Conservation (phyloP, 2,888 invertebrate species). For the Acleris cristana region DNA sequence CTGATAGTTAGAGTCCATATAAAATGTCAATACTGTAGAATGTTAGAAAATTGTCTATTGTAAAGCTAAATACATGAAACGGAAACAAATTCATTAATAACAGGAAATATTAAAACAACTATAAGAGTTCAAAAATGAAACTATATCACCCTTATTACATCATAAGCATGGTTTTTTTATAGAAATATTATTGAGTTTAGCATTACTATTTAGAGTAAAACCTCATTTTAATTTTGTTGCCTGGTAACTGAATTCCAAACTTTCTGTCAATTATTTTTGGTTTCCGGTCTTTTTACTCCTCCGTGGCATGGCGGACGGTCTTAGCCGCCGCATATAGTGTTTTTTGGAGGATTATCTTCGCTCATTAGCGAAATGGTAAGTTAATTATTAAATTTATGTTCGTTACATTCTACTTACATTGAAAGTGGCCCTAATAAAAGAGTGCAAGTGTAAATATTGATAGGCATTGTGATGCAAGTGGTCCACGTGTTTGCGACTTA, state of each 20-base stretch:
- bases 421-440: constrained; percentile 47
- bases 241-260: constrained; percentile 62
- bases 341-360: constrained; percentile 77
- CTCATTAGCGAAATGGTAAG: constrained; percentile 81
- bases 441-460: constrained; percentile 54
- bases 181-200: neutral
- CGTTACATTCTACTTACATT: constrained; percentile 35
- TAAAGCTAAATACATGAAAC: constrained; percentile 32
- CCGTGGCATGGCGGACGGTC: constrained; percentile 84
- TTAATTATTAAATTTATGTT: constrained; percentile 51
- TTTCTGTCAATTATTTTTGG: constrained; percentile 60
- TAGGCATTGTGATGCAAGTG: constrained; percentile 34
- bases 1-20: constrained; percentile 2
- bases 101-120: neutral
- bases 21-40: constrained; percentile 18
- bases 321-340: constrained; percentile 74
- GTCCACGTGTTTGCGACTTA: constrained; percentile 52
- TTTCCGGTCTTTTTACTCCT: constrained; percentile 82
- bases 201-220: neutral
- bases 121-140: neutral
- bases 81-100: neutral
- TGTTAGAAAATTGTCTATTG: constrained; percentile 20
- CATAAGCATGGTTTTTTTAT: no score
- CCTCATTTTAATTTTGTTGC: constrained; percentile 41
- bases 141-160: no score